A percentile compares a stretch with the other conserved stretches of the same genome.
phyloP scores from a whole-genome alignment of 2,113 vertebrate species.

The Genyomyrus donnyi region DNA sequence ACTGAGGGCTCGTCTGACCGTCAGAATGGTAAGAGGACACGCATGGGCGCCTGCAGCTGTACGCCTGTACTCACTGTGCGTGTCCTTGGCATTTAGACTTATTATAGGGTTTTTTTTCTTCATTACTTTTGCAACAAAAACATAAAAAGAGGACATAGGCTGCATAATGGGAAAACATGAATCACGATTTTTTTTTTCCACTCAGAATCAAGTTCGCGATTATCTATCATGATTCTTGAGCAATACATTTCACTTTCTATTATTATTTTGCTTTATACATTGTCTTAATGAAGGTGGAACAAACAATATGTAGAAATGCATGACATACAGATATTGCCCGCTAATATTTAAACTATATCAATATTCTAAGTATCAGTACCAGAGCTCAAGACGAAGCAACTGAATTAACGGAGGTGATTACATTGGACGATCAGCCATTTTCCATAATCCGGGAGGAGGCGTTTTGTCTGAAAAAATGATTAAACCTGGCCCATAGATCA shows the following conservation, averaged over 20 bases:
- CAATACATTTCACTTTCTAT: background rate
- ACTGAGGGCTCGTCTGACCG: background rate
- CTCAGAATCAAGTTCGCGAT: background rate
- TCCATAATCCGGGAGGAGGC: background rate
- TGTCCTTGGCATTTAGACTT: background rate
- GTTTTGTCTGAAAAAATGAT: background rate
- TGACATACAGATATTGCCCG: background rate
- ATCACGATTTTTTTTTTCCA: background rate
- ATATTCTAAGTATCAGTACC: background rate
- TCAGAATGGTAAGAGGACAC: background rate
- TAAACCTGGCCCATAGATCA: background rate
- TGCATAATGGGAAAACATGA: background rate
- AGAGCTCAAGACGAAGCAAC: background rate
- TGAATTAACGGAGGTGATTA: background rate
- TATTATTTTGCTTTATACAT: background rate
- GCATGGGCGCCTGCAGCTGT: background rate
- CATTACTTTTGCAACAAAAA: background rate
- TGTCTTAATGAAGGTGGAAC: background rate
- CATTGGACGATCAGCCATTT: background rate
- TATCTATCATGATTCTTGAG: background rate
- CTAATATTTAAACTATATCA: background rate
- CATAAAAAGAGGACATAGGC: background rate
- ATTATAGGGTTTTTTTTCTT: background rate
- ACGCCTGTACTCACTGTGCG: background rate
- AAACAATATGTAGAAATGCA: background rate